Evolutionary conservation across 2,797 vertebrate species (phyloP).

Genomic region (Dermochelys coriacea): DNA sequence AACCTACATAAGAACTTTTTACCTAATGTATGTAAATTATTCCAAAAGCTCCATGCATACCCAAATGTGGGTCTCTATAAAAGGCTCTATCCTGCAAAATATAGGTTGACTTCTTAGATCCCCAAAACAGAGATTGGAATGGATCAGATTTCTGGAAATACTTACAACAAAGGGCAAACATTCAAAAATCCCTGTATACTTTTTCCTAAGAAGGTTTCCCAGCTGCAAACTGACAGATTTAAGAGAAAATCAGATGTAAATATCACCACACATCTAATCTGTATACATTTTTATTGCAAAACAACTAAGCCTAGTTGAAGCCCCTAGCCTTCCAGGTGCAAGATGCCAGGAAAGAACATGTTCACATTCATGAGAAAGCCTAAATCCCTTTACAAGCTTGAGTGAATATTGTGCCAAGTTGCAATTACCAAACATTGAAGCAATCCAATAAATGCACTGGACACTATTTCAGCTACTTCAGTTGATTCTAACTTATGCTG

Average conservation of each 20-base stretch:
- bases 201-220: background rate
- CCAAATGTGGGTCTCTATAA: background rate
- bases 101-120: rapidly evolving
- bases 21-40: background rate
- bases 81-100: constrained; percentile 1
- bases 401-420: background rate
- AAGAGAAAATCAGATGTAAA: background rate
- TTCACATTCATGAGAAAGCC: background rate
- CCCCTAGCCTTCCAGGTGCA: background rate
- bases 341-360: background rate
- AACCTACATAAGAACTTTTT: background rate
- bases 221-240: background rate
- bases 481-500: constrained; percentile 7
- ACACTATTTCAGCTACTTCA: background rate
- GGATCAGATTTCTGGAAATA: background rate
- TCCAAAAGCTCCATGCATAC: background rate
- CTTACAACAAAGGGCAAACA: background rate
- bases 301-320: background rate
- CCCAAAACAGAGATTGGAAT: background rate
- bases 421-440: background rate
- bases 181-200: background rate
- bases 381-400: background rate
- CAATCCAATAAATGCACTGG: background rate
- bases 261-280: background rate
- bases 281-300: background rate